Evolutionary conservation across 1,140 invertebrate genomes (phyloP).

Genomic region (Psilanteris sp.): DNA sequence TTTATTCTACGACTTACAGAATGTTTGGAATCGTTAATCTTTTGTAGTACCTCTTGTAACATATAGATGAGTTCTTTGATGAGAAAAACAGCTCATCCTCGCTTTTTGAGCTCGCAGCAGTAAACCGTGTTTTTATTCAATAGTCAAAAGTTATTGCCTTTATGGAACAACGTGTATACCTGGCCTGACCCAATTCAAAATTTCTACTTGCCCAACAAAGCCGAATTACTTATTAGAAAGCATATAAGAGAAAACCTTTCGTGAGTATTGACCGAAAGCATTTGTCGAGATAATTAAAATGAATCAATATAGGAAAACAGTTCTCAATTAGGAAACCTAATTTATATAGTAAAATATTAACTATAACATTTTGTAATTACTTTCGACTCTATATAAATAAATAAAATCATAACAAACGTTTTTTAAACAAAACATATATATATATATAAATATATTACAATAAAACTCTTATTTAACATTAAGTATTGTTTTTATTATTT

Average conservation of each 20-base stretch:
- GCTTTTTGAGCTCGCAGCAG: conserved; percentile 2
- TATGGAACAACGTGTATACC: conserved; percentile 18
- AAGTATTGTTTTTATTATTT: too few relatives aligned
- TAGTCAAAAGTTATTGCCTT: conserved; percentile 27
- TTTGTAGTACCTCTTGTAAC: conserved; percentile 15
- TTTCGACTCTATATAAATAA: too few relatives aligned
- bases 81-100: conserved; percentile 21
- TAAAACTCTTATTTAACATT: too few relatives aligned
- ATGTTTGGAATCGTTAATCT: conserved; percentile 18
- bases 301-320: too few relatives aligned
- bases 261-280: conserved; percentile 17
- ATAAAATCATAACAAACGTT: too few relatives aligned
- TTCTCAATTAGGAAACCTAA: too few relatives aligned
- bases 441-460: too few relatives aligned
- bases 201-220: conserved; percentile 30
- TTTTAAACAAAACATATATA: too few relatives aligned
- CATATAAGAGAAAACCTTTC: conserved; percentile 7
- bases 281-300: too few relatives aligned
- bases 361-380: too few relatives aligned
- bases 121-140: conserved; percentile 22
- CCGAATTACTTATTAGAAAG: conserved; percentile 31
- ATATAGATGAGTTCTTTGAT: conserved; percentile 9
- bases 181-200: conserved; percentile 43
- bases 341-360: too few relatives aligned
- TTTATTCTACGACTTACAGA: conserved; percentile 17